Percentiles rank a stretch among this genome's conserved stretches.
Conservation (phyloP, 2,113 vertebrate genomes). For the Nanger granti region DNA sequence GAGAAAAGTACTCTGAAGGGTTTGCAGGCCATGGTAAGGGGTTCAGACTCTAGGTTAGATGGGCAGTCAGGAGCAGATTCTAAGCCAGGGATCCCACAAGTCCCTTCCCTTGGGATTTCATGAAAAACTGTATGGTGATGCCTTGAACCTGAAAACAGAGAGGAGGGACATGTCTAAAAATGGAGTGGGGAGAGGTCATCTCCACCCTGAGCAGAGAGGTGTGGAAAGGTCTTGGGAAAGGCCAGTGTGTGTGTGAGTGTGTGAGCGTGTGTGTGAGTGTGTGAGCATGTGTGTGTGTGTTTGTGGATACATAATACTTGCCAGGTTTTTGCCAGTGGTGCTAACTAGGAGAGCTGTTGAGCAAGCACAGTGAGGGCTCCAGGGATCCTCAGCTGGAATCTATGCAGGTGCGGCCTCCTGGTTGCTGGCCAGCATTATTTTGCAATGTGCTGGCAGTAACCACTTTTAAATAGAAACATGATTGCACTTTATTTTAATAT, state of each 20-base stretch:
- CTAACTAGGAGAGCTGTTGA: slow-evolving; percentile 79
- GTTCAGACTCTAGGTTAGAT: background rate
- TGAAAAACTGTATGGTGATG: background rate
- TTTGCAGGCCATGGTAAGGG: background rate
- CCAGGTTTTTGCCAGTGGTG: slow-evolving; percentile 79
- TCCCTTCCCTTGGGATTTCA: background rate
- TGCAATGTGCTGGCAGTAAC: slow-evolving; percentile 76
- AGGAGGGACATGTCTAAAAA: background rate
- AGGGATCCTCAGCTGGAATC: slow-evolving; percentile 73
- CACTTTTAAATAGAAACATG: slow-evolving; percentile 74
- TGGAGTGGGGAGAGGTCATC: background rate
- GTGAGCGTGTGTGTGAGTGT: background rate
- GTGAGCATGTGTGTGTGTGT: background rate
- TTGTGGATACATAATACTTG: slow-evolving; percentile 64
- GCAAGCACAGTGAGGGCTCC: slow-evolving; percentile 63
- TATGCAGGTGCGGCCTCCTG: slow-evolving; percentile 78
- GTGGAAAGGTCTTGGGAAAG: background rate
- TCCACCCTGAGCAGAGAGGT: background rate
- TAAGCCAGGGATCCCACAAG: background rate
- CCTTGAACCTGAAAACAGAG: background rate
- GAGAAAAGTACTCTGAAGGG: background rate
- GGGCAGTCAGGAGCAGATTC: background rate
- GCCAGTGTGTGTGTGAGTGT: background rate
- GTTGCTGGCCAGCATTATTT: slow-evolving; percentile 77
- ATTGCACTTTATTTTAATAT: slow-evolving; percentile 72